Evolutionary conservation across 1,140 invertebrate genomes (phyloP).

Genomic region (Drosophila bocqueti): DNA sequence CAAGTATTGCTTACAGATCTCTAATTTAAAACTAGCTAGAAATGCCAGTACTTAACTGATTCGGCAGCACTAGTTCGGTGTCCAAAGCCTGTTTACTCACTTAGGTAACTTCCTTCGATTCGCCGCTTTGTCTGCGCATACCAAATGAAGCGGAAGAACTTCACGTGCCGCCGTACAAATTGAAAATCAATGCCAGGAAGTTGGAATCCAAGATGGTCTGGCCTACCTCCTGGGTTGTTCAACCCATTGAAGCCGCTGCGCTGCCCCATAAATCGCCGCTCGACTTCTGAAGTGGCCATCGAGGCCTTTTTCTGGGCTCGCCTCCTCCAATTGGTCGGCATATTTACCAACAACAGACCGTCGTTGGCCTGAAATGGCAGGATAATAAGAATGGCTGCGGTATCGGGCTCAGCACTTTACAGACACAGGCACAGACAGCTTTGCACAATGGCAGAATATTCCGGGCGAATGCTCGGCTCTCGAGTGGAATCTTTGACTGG

Average conservation of each 20-base stretch:
- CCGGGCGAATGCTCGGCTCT: constrained; percentile 4
- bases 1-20: too few species aligned
- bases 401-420: constrained; percentile 16
- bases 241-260: constrained; percentile 45
- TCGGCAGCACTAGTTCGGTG: not conserved
- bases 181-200: constrained; percentile 72
- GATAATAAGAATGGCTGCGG: constrained; percentile 36
- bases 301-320: constrained; percentile 31
- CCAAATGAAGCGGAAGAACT: constrained; percentile 76
- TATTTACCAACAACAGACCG: constrained; percentile 42
- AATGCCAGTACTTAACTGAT: too few species aligned
- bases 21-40: not conserved
- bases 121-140: constrained; percentile 13
- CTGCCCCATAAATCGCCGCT: constrained; percentile 55
- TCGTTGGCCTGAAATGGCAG: constrained; percentile 26
- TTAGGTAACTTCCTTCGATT: constrained; percentile 64
- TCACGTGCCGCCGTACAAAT: constrained; percentile 77
- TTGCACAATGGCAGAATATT: constrained; percentile 20
- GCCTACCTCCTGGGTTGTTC: constrained; percentile 11
- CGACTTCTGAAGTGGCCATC: constrained; percentile 33
- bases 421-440: constrained; percentile 13
- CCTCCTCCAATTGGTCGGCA: constrained; percentile 54
- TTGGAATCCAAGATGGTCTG: constrained; percentile 18
- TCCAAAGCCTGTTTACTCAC: constrained; percentile 56
- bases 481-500: constrained; percentile 27